Evolutionary conservation across 2,888 invertebrate genomes (phyloP).

Genomic region (Azorinus chamasolen): DNA sequence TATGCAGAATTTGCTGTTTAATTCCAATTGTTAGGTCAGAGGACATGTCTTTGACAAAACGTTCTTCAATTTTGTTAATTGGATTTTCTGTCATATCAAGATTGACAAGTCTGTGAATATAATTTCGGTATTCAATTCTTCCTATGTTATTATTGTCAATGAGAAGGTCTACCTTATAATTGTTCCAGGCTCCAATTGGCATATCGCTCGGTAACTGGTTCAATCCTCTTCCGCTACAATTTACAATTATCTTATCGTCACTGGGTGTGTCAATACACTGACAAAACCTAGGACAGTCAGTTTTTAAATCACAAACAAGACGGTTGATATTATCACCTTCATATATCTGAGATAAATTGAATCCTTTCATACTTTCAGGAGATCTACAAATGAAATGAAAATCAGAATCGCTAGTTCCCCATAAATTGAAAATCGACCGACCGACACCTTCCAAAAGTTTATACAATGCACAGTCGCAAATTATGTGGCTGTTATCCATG

Average conservation of each 20-base stretch:
- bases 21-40: conserved; percentile 7
- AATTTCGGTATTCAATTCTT: conserved; percentile 18
- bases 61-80: conserved; percentile 6
- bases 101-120: conserved; percentile 26
- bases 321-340: conserved; percentile 9
- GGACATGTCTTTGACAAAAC: neutral
- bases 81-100: conserved; percentile 26
- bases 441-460: conserved; percentile 11
- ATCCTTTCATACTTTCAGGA: conserved; percentile 2
- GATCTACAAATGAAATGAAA: neutral
- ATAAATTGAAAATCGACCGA: neutral
- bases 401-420: neutral
- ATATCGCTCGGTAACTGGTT: conserved; percentile 15
- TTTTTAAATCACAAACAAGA: conserved; percentile 33
- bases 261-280: conserved; percentile 36
- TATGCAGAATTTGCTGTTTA: conserved; percentile 4
- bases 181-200: conserved; percentile 37
- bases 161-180: conserved; percentile 19
- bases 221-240: conserved; percentile 23
- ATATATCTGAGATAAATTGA: neutral
- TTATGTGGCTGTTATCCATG: neutral
- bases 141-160: conserved; percentile 26
- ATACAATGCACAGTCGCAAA: conserved; percentile 11
- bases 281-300: conserved; percentile 34
- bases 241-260: conserved; percentile 21